phyloP scores from a whole-genome alignment of 2,113 vertebrate species.

The Serinus canaria region DNA sequence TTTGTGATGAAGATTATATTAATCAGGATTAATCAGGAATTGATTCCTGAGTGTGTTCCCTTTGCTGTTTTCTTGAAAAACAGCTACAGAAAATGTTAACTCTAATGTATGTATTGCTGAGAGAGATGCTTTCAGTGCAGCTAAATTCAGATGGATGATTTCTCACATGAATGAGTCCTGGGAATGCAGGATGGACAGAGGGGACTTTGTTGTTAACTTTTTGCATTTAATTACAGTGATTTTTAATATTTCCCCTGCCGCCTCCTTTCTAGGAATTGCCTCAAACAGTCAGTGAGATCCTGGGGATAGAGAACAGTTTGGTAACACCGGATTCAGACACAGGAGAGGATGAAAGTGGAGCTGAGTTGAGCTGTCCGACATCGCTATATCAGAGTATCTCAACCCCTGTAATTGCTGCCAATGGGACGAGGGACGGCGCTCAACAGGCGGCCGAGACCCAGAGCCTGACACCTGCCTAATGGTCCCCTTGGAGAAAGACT shows the following conservation, averaged over 20 bases:
- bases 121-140: not conserved
- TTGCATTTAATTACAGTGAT: not conserved
- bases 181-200: not conserved
- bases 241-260: not conserved
- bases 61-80: constrained; percentile 1
- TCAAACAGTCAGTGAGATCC: constrained; percentile 81
- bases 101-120: not conserved
- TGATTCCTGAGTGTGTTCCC: not conserved
- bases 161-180: not conserved
- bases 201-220: not conserved
- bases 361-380: not conserved
- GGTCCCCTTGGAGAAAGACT: constrained; percentile 48
- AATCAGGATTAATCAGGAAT: not conserved
- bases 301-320: constrained; percentile 78
- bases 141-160: not conserved
- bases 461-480: constrained; percentile 75
- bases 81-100: not conserved
- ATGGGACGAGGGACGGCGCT: constrained; percentile 71
- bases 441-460: constrained; percentile 51
- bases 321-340: constrained; percentile 60
- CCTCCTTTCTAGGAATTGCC: constrained; percentile 81
- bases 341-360: constrained; percentile 70
- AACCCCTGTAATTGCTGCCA: constrained; percentile 58
- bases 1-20: not conserved
- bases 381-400: constrained; percentile 46